Percentiles rank a stretch among this genome's conserved stretches.
Evolutionary conservation across 2,888 invertebrate genomes (phyloP).

Genomic region (Microchrysa polita): DNA sequence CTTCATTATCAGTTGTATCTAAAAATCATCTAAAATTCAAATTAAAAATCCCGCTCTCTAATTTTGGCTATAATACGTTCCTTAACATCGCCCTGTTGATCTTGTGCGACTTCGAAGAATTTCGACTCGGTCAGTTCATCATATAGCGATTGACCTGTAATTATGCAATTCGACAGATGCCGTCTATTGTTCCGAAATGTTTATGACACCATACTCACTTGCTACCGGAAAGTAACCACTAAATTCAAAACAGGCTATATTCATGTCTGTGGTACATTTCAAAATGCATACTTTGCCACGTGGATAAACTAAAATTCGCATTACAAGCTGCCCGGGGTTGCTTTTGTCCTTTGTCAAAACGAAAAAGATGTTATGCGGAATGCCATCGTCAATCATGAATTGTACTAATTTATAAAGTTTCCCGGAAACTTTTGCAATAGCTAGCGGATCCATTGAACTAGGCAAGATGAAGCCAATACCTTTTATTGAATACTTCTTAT

Average conservation of each 20-base stretch:
- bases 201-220: constrained; percentile 65
- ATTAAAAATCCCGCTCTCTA: no score
- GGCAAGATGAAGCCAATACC: constrained; percentile 75
- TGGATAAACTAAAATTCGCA: constrained; percentile 75
- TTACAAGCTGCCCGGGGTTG: constrained; percentile 52
- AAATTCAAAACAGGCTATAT: constrained; percentile 80
- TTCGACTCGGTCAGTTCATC: no score
- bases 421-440: constrained; percentile 22
- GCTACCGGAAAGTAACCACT: constrained; percentile 79
- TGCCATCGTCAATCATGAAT: constrained; percentile 69
- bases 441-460: constrained; percentile 48
- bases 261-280: constrained; percentile 70
- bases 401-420: constrained; percentile 62
- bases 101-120: no score
- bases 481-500: constrained; percentile 63
- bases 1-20: no score
- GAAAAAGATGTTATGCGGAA: constrained; percentile 81
- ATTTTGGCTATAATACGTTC: no score
- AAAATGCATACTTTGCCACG: constrained; percentile 68
- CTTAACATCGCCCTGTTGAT: no score
- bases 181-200: neutral
- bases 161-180: no score
- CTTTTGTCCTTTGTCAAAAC: constrained; percentile 63
- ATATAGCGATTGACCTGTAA: no score
- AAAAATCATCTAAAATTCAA: no score